Base-by-base conservation (phyloP, 2,113 vertebrate species). In the Labeo rohita region DNA sequence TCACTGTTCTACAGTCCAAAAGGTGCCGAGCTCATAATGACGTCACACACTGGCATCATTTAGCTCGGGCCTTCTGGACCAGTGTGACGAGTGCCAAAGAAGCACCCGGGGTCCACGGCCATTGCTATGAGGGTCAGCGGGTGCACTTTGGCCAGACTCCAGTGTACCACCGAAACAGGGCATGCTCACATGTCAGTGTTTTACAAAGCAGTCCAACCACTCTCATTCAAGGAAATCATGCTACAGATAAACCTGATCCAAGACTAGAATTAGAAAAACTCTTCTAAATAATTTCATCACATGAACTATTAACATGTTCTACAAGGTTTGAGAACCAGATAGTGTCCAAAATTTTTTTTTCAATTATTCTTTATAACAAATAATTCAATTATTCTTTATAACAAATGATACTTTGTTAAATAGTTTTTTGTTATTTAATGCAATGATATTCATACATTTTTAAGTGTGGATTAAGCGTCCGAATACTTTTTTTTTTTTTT, bases 1-100 rank as follows among this genome's bases (percentile, higher is more conserved):
- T 54, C 49, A 77, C 75, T 54, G 23, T 77, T 77, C 75, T 77
- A 28, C 75, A 54, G 43, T 72, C 50, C 43, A 79, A 70, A 36
- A 84, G 78, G 36, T 65, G 36, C 54, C 65, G 63, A 21, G 72
- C 78, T 54, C 78, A 66, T 45, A 52, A 66, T 76, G 86, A 89
- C 75, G 56, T 84, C 74, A 85, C 21, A 34, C 49, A 66, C 52
- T 73, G 56, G 65, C 80, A 74, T 63, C 79, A 74, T 23, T 80
- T 73, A 83, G 63, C 54, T 75, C 77, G 16, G 66, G 63, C 88
- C 86, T 74, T 87, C 83, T 87, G 86, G 84, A 83, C 12, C 36
- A 11, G 50, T 8, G 36, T 16, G 50, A 49, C 3, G 16, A 5
- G n/a, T 80, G 84, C 84, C 80, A 52, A 50, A 66, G 8, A 86